Percentiles rank a stretch among this genome's conserved stretches.
phyloP scores from a whole-genome alignment of 2,113 vertebrate genomes.

The Nanorana parkeri region DNA sequence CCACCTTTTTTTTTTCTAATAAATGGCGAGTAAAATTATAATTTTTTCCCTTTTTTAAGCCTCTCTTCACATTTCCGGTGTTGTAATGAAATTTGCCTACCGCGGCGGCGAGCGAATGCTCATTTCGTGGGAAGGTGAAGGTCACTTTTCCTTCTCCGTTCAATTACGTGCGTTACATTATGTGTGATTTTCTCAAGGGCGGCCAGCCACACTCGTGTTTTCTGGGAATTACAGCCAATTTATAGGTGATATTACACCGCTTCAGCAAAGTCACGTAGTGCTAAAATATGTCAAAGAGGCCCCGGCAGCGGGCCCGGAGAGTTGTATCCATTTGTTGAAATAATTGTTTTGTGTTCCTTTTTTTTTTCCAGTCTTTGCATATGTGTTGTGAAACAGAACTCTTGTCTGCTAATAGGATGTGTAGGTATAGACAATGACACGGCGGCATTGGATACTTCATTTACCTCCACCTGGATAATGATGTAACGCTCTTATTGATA shows the following conservation, averaged over 20 bases:
- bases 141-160: neutral
- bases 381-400: neutral
- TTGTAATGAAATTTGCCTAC: neutral
- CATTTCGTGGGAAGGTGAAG: conserved; percentile 1
- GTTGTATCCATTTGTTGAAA: neutral
- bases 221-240: conserved; percentile 28
- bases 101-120: neutral
- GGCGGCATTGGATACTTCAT: neutral
- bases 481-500: neutral
- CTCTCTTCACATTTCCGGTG: neutral
- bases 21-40: neutral
- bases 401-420: neutral
- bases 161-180: neutral
- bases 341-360: neutral
- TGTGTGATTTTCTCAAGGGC: conserved; percentile 16
- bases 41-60: neutral
- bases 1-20: neutral
- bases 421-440: neutral
- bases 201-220: neutral
- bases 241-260: neutral
- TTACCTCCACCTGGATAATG: neutral
- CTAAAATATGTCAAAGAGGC: conserved; percentile 5
- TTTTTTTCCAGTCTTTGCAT: neutral
- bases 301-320: neutral
- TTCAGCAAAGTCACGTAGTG: conserved; percentile 13